These are phyloP conservation scores for Hapalemur alaotrensis DNA, from an alignment of 2,797 vertebrate genomes.

Conservation along the genomic window DNA sequence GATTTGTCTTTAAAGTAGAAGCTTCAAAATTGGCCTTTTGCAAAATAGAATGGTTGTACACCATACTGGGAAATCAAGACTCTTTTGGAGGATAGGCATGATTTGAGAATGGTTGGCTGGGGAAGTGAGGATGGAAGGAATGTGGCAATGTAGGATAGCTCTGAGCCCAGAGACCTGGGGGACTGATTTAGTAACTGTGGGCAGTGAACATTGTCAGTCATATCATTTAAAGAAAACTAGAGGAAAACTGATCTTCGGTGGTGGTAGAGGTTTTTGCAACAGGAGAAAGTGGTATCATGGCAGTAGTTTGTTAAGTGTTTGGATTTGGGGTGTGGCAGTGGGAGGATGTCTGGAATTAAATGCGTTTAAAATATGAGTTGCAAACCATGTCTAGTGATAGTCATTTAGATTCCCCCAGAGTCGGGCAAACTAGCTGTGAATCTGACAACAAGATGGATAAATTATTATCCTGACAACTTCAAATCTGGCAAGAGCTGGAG, in stretches of 20 bases:
- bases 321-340: neutral
- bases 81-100: neutral
- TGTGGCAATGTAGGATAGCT: neutral
- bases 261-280: neutral
- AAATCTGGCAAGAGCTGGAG: conserved; percentile 63
- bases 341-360: conserved; percentile 49
- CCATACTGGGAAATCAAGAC: neutral
- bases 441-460: conserved; percentile 76
- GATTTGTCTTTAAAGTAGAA: conserved; percentile 23
- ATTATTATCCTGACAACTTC: conserved; percentile 75
- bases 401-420: conserved; percentile 70
- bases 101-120: neutral
- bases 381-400: conserved; percentile 28
- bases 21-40: conserved; percentile 17
- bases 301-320: neutral
- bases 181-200: neutral
- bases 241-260: neutral
- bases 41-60: neutral
- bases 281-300: neutral
- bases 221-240: neutral
- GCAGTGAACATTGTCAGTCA: neutral
- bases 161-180: neutral
- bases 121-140: neutral
- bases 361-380: conserved; percentile 53
- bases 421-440: conserved; percentile 67